Conservation (phyloP, 1,140 invertebrate species). For the Pachyrhynchus sulphureomaculatus region DNA sequence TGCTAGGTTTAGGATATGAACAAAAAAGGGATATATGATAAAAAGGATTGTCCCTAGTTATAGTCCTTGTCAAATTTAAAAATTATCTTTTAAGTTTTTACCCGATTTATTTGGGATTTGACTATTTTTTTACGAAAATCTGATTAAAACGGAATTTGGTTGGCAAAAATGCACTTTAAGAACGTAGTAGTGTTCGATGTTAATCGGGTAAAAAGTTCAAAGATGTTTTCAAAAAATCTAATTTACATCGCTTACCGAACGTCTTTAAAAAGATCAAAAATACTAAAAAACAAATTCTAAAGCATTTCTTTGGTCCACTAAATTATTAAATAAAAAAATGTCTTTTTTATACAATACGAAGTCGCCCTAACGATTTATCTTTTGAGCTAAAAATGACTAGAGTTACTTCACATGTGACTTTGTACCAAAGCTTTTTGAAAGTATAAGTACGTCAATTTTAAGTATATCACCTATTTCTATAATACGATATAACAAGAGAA, state of each 20-base stretch:
- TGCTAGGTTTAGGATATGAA: background rate
- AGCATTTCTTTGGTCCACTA: constrained; percentile 29
- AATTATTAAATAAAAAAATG: constrained; percentile 20
- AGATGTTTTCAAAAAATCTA: background rate
- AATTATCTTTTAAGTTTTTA: background rate
- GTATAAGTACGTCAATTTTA: constrained; percentile 1
- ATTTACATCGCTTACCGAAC: background rate
- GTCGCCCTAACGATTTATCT: constrained; percentile 1
- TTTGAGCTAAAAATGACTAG: constrained; percentile 34
- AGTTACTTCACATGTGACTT: constrained; percentile 5
- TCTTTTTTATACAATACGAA: constrained; percentile 21
- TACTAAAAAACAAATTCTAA: constrained; percentile 8
- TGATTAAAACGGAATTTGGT: too few relatives aligned
- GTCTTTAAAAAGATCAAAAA: constrained; percentile 6
- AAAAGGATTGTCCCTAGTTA: constrained; percentile 32
- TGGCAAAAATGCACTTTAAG: too few relatives aligned
- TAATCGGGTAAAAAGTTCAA: too few relatives aligned
- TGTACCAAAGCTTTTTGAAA: constrained; percentile 3
- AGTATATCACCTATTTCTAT: constrained; percentile 21
- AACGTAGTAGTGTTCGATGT: too few relatives aligned
- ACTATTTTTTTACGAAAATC: too few relatives aligned
- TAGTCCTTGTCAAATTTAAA: constrained; percentile 21
- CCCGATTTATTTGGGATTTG: too few relatives aligned
- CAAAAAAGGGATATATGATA: constrained; percentile 6
- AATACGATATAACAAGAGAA: constrained; percentile 10